Evolutionary conservation across 2,797 vertebrate genomes (phyloP), one percentile per base, ranked within the genome.

Genomic region (Anguilla obscura): DNA sequence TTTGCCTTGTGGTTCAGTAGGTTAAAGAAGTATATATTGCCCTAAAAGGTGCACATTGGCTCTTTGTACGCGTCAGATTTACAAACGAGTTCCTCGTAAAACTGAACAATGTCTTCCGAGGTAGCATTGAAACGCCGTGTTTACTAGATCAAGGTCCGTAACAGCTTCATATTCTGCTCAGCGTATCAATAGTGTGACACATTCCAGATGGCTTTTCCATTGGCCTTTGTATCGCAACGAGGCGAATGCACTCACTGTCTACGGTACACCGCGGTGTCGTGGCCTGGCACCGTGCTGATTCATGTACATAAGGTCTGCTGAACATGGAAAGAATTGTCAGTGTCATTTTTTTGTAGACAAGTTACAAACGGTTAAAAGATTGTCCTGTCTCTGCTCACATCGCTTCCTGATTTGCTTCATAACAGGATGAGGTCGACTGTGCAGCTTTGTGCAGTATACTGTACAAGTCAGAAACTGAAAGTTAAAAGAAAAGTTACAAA

Each of bases 361-460:
- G 10, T 84, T 50, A n/a, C 21, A n/a, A 12, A 60, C 14, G 9
- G 76, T 40, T 63, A 16, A 84, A 69, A 58, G 30, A 36, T 27
- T 18, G 27, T 45, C 40, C 40, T 45, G 5, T 1, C 7, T 48
- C 12, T 54, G 30, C 3, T 74, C 60, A 71, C 3, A 76, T 33
- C 79, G 27, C 83, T 87, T 87, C 86, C 86, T 86, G 86, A 54
- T 60, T 21, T 30, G 74, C 56, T 86, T 7, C 80, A 30, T 50
- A 90, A 88, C 89, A 87, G 89, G 89, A 91, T 89, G 87, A 14
- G 50, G 14, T n/a, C 10, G 58, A 33, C 10, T 80, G 48, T 66
- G 48, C 24, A 12, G 6, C 9, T 50, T 6, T 21, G 45, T 7
- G 3, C 33, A 14, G 10, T 36, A 80, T 45, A 45, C 40, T 45